Evolutionary conservation across 2,797 vertebrate genomes (phyloP).

Genomic region (Pseudochirops cupreus): DNA sequence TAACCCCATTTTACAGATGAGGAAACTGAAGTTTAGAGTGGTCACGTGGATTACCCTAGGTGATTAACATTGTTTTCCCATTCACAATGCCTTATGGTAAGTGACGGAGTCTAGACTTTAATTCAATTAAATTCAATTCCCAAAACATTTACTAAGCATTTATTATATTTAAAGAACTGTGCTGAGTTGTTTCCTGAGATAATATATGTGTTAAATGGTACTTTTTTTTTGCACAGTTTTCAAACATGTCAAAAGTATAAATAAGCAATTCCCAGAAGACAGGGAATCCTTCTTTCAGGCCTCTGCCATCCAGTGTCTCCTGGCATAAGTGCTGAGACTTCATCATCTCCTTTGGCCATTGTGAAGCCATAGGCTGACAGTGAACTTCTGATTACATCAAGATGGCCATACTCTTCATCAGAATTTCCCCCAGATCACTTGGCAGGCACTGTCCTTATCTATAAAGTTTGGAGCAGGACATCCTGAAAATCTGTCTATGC

Average conservation of each 20-base stretch:
- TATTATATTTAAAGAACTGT: not conserved
- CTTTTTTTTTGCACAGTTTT: not conserved
- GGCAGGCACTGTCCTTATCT: not conserved
- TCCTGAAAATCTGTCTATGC: not conserved
- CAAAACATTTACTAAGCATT: not conserved
- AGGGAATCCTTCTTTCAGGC: not conserved
- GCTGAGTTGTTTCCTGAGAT: not conserved
- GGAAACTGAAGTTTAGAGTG: not conserved
- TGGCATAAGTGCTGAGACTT: not conserved
- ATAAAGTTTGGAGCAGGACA: not conserved
- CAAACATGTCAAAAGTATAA: not conserved
- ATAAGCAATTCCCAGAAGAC: not conserved
- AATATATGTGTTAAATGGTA: not conserved
- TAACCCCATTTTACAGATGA: not conserved
- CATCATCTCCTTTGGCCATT: not conserved
- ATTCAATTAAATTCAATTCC: not conserved
- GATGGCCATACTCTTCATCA: not conserved
- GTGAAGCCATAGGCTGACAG: not conserved
- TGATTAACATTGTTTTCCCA: not conserved
- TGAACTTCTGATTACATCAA: not conserved
- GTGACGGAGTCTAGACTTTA: not conserved
- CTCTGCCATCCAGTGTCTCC: not conserved
- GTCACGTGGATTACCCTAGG: not conserved
- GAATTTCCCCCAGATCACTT: not conserved
- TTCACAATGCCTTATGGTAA: not conserved